A percentile compares a stretch with the other conserved stretches of the same genome.
Evolutionary conservation across 2,888 invertebrate species (phyloP).

Genomic region (Therioaphis trifolii): DNA sequence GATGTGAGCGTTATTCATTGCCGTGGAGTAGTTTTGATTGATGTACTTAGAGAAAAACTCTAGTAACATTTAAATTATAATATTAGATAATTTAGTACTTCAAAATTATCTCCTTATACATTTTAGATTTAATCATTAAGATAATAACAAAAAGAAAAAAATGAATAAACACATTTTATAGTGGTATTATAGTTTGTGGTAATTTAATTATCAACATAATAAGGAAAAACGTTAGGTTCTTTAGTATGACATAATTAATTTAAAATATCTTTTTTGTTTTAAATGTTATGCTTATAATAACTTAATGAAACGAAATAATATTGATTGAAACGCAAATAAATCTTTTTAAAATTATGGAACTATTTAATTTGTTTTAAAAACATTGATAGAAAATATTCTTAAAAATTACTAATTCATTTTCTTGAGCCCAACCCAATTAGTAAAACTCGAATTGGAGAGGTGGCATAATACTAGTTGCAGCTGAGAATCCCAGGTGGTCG

Average conservation of each 20-base stretch:
- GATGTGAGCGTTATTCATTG: neutral
- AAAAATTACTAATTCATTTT: too few relatives aligned
- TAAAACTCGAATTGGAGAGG: neutral
- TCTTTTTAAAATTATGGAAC: too few relatives aligned
- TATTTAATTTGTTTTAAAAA: too few relatives aligned
- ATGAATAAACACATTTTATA: neutral
- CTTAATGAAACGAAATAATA: too few relatives aligned
- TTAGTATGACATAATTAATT: too few relatives aligned
- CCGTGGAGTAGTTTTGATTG: constrained; percentile 21
- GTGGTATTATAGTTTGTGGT: neutral
- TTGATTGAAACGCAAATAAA: too few relatives aligned
- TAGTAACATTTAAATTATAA: neutral
- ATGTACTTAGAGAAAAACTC: neutral
- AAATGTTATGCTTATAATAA: too few relatives aligned
- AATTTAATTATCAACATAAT: neutral
- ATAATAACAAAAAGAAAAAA: neutral
- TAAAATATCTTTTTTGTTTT: too few relatives aligned
- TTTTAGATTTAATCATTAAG: neutral
- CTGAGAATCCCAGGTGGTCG: neutral
- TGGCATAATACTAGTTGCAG: neutral
- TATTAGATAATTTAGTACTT: neutral
- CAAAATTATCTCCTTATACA: neutral
- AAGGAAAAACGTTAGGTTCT: too few relatives aligned
- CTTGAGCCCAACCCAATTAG: neutral
- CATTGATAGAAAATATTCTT: too few relatives aligned